These are phyloP conservation scores for Rhagoletis pomonella DNA, from an alignment of 1,140 invertebrate species.

Conservation along the genomic window DNA sequence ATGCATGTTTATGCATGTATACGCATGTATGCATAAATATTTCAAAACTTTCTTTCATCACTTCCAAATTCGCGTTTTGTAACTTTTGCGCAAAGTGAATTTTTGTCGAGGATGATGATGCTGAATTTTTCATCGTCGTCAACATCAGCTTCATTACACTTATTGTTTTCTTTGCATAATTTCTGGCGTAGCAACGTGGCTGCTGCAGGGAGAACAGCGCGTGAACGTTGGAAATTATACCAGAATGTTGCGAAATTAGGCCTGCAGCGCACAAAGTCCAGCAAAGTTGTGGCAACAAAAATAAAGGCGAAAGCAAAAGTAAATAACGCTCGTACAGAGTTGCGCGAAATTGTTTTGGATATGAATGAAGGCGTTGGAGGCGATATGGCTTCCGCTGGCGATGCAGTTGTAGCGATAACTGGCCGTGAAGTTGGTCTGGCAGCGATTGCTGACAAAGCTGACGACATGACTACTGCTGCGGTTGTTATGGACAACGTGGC, in stretches of 20 bases:
- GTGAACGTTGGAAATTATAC: slow-evolving; percentile 79
- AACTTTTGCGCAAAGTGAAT: slow-evolving; percentile 35
- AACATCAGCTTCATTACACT: slow-evolving; percentile 18
- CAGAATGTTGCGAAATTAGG: slow-evolving; percentile 78
- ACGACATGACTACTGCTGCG: slow-evolving; percentile 55
- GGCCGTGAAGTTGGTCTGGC: not conserved
- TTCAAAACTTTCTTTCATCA: not conserved
- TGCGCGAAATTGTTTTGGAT: slow-evolving; percentile 39
- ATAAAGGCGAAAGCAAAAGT: not conserved
- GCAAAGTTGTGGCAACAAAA: slow-evolving; percentile 60
- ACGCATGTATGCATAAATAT: too few species aligned
- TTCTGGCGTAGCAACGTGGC: slow-evolving; percentile 54
- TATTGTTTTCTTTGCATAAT: slow-evolving; percentile 52
- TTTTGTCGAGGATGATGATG: not conserved
- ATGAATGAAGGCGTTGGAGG: slow-evolving; percentile 3
- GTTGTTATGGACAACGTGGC: slow-evolving; percentile 25
- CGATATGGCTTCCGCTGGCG: not conserved
- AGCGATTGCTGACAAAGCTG: slow-evolving; percentile 58
- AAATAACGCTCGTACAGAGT: not conserved
- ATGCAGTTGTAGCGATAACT: not conserved
- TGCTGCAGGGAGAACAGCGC: slow-evolving; percentile 75
- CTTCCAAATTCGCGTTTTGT: not conserved
- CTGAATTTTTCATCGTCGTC: not conserved
- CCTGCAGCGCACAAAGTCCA: slow-evolving; percentile 74
- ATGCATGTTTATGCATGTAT: not conserved